Evolutionary conservation across 2,888 invertebrate species (phyloP), one percentile per base, ranked within the genome.

Genomic region (Acheta domesticus): DNA sequence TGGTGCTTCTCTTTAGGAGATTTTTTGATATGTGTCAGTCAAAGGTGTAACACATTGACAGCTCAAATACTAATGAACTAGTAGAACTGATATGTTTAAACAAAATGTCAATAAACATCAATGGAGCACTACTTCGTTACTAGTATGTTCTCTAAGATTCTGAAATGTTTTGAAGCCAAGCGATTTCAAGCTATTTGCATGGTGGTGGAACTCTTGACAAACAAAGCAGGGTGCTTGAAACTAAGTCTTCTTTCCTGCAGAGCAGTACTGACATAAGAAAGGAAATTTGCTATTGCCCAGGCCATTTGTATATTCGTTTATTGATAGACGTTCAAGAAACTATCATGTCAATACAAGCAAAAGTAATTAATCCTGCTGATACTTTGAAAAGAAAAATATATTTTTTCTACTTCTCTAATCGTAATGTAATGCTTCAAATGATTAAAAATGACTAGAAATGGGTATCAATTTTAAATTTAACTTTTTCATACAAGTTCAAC

Each of bases 241-340:
- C 62, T 62, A n/a, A n/a, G n/a, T 62, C 62, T 62, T 62, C 62
- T 62, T 62, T 62, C 62, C 62, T n/a, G n/a, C 62, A 62, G n/a
- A 62, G 62, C 14, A 62, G n/a, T 19, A 62, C 62, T 62, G 62
- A 19, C 14, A 62, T 14, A 62, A 62, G 14, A 62, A 62, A 62
- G 62, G 62, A 62, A 62, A 62, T 62, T 62, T 19, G 36, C 36
- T 36, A 36, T 36, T 36, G n/a, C 14, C 62, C 62, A 62, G 62
- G 62, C 62, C 62, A 62, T 62, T 62, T 62, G 62, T 11, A 36
- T 36, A 36, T 8, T 36, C 1, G 36, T 36, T 36, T 36, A 36
- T 36, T 36, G 8, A 36, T 36, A 36, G 0, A 36, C 1, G 36
- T 36, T 36, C 2, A 36, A 36, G 8, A 36, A 36, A 36, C 5